phyloP scores from a whole-genome alignment of 2,888 invertebrate species.

The Thereva nobilitata region DNA sequence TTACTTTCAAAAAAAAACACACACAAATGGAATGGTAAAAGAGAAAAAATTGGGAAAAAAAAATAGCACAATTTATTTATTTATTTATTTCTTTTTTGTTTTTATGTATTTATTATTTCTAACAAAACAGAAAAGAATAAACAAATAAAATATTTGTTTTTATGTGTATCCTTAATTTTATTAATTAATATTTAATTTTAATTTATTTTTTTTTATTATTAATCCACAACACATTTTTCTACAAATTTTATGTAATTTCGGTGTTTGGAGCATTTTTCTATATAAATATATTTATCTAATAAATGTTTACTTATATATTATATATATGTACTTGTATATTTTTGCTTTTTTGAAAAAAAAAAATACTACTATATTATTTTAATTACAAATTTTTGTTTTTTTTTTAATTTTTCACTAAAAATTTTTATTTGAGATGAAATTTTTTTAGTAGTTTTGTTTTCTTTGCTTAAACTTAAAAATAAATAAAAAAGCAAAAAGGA shows the following conservation, averaged over 20 bases:
- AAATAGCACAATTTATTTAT: not conserved
- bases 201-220: constrained; percentile 3
- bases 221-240: constrained; percentile 38
- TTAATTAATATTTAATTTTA: not conserved
- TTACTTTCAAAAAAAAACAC: not conserved
- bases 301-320: not conserved
- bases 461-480: too few relatives aligned
- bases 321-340: too few relatives aligned
- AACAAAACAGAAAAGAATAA: not conserved
- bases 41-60: constrained; percentile 11
- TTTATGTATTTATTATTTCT: not conserved
- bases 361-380: constrained; percentile 12
- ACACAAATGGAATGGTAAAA: not conserved
- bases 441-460: too few relatives aligned
- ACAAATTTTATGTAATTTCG: constrained; percentile 44
- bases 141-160: not conserved
- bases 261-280: constrained; percentile 47
- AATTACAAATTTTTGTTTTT: constrained; percentile 32
- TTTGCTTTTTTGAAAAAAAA: too few relatives aligned
- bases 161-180: not conserved
- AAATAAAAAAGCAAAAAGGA: too few relatives aligned
- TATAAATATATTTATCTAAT: constrained; percentile 34
- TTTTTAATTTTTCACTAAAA: constrained; percentile 4
- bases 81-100: not conserved
- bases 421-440: too few relatives aligned